Evolutionary conservation across 2,797 vertebrate genomes (phyloP).

Genomic region (Pseudocheirus occidentalis): DNA sequence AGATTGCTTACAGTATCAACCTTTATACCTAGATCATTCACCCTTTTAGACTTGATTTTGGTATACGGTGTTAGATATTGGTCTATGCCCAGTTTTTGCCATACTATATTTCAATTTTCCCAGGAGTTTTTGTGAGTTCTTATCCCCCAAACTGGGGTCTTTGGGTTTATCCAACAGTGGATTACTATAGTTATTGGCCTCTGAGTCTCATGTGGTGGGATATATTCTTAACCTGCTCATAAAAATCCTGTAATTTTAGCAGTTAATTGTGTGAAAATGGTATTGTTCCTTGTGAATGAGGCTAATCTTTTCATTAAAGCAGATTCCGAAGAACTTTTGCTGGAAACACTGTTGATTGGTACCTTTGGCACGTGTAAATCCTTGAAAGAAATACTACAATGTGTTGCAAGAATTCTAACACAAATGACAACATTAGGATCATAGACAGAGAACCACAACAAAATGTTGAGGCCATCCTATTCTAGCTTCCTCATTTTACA

Average conservation of each 20-base stretch:
- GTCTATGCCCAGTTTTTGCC: too few relatives aligned
- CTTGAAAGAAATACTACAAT: not conserved
- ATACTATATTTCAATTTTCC: too few relatives aligned
- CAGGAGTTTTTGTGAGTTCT: too few relatives aligned
- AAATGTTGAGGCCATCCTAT: not conserved
- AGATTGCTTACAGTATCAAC: too few relatives aligned
- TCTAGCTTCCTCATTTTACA: not conserved
- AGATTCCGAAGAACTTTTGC: not conserved
- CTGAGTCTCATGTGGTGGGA: too few relatives aligned
- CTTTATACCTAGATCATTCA: too few relatives aligned
- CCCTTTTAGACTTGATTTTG: too few relatives aligned
- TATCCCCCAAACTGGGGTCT: too few relatives aligned
- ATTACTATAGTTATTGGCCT: too few relatives aligned
- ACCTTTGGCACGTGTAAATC: not conserved
- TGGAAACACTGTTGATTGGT: not conserved
- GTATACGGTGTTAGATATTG: too few relatives aligned
- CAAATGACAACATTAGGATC: not conserved
- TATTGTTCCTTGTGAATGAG: not conserved
- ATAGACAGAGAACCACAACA: not conserved
- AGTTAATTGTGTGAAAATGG: not conserved
- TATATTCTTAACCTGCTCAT: not conserved
- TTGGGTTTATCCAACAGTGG: too few relatives aligned
- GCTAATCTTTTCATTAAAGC: not conserved
- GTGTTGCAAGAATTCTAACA: not conserved
- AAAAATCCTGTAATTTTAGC: not conserved